phyloP scores from a whole-genome alignment of 2,113 vertebrate species.

The Nesogale talazaci region DNA sequence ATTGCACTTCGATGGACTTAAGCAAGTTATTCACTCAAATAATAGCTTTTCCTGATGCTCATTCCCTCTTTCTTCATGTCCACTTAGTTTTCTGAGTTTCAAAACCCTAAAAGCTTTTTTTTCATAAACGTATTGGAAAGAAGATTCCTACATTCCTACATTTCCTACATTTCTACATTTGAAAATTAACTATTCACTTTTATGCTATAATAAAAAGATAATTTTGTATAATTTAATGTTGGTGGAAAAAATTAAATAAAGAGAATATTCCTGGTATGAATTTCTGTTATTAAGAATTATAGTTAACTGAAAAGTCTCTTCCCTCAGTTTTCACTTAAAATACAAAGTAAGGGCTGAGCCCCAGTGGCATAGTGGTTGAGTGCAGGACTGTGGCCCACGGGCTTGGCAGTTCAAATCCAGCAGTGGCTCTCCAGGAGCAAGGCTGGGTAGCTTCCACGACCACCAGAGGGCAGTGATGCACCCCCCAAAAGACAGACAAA shows the following conservation, averaged over 20 bases:
- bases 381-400: too few species aligned
- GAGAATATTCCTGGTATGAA: neutral
- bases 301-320: neutral
- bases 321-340: neutral
- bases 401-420: too few species aligned
- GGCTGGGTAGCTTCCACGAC: too few species aligned
- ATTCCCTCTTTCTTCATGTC: neutral
- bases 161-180: neutral
- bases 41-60: neutral
- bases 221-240: neutral
- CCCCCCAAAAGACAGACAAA: too few species aligned
- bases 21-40: conserved; percentile 47
- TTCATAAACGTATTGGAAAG: neutral
- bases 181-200: neutral
- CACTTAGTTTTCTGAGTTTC: neutral
- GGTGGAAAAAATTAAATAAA: conserved; percentile 8
- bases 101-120: neutral
- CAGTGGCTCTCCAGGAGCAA: too few species aligned
- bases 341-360: neutral
- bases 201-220: neutral
- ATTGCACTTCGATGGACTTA: conserved; percentile 7
- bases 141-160: neutral
- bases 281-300: neutral
- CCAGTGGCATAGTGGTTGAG: too few species aligned
- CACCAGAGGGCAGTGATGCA: too few species aligned